Percentiles rank a stretch among this genome's conserved stretches.
phyloP scores from a whole-genome alignment of 2,797 vertebrate species.

The Sebastes dallii region DNA sequence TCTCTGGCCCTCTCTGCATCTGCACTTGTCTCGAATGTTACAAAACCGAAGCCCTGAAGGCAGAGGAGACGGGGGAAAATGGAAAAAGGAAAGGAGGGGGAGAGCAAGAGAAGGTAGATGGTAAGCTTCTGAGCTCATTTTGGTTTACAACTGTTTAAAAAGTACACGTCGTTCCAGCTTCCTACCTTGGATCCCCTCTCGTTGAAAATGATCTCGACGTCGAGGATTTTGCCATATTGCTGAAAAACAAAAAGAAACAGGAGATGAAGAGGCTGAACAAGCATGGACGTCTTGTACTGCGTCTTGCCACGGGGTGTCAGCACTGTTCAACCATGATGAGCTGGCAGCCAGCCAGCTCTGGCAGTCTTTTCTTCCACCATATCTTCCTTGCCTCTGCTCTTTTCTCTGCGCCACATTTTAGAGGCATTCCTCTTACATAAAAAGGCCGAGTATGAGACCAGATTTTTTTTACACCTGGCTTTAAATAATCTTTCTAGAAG shows the following conservation, averaged over 20 bases:
- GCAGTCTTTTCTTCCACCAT: constrained; percentile 43
- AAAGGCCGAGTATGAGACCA: neutral
- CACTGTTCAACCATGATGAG: constrained; percentile 57
- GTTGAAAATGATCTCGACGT: constrained; percentile 88
- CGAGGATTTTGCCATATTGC: constrained; percentile 89
- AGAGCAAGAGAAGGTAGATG: neutral
- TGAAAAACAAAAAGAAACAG: constrained; percentile 53
- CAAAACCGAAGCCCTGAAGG: constrained; percentile 97
- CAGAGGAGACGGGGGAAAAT: constrained; percentile 46
- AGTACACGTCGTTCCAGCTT: neutral
- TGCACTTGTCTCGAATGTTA: constrained; percentile 96
- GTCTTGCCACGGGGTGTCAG: constrained; percentile 78
- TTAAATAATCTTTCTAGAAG: neutral
- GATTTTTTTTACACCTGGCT: constrained; percentile 15
- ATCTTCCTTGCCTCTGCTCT: constrained; percentile 41
- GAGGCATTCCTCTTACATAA: constrained; percentile 31
- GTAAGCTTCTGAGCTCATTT: constrained; percentile 10
- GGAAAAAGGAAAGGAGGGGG: neutral
- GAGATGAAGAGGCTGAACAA: constrained; percentile 29
- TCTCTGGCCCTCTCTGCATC: constrained; percentile 97
- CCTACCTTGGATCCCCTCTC: constrained; percentile 87
- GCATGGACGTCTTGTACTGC: constrained; percentile 17
- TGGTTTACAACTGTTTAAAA: neutral
- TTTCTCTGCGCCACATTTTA: constrained; percentile 59
- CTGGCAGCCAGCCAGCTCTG: constrained; percentile 54